Evolutionary conservation across 2,888 invertebrate genomes (phyloP), one percentile per base, ranked within the genome.

Genomic region (Eristalis intricaria): DNA sequence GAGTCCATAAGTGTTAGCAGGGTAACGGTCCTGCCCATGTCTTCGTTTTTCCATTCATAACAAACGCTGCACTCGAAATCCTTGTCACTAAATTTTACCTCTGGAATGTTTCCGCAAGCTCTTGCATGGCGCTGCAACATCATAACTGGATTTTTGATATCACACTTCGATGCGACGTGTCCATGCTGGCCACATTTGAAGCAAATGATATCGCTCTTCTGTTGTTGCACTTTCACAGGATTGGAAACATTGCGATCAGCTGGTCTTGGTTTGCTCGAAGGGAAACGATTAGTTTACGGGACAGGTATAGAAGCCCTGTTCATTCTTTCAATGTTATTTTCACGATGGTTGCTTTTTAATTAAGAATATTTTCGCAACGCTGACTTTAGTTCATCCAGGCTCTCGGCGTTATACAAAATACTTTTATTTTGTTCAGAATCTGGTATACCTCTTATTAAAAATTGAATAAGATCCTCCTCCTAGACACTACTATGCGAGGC

Each of bases 1-100:
- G 82, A 76, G 61, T 82, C 75, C 10, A 75, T 13, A 3, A 76
- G 23, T 2, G 65, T 64, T 7, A 26, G 13, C 26, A 73, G 32
- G 26, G 38, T 19, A 22, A 32, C 65, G 11, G 40, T 15, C 15
- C 40, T 60, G 38, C 3, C 13, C 19, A 26, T 73, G 4, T 23
- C 15, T 4, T 63, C 32, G 0, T 1, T 19, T 15, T 11, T n/a
- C 0, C 1, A 64, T n/a, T 19, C 1, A 11, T 8, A 64, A 15
- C 19, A 15, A 7, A 64, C 29, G 35, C 7, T n/a, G 23, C 1
- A 32, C 64, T 64, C 64, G n/a, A 64, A 64, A n/a, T 64, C 35
- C 3, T 64, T 35, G n/a, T n/a, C 32, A 15, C 8, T 1, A 2
- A 4, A n/a, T 35, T 29, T 35, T 0, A 0, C 13, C n/a, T n/a